Evolutionary conservation across 2,113 vertebrate species (phyloP), one percentile per base, ranked within the genome.

Genomic region (Chrysochloris asiatica): DNA sequence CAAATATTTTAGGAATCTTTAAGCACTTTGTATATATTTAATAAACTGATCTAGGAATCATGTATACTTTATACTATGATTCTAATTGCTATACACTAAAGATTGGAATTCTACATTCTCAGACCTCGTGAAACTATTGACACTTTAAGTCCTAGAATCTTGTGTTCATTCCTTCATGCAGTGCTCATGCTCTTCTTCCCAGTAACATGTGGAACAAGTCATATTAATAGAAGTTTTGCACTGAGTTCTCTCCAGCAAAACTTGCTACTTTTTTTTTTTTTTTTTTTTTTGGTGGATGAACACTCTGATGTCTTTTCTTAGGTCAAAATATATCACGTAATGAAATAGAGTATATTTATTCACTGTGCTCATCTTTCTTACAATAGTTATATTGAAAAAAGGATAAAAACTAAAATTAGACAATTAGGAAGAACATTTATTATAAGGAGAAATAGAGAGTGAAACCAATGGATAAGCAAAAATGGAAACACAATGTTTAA

Each of bases 351-450:
- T 47, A 9, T 36, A 3, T 71, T 89, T 56, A 48, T 10, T 65
- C 8, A 59, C 16, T 83, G 22, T 63, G 13, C 10, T 81, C 26
- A 86, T 28, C 5, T 2, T 69, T 89, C 36, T 82, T 11, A 52
- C 94, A 77, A 72, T 73, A 85, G 73, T 63, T 71, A 65, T 22
- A 61, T 47, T 63, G 67, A 78, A 26, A 36, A 72, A 16, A 84
- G 5, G 76, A 81, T 72, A 81, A 92, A 88, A 65, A 6, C 13
- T 77, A 85, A n/a, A 81, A 75, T 63, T 43, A 4, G 22, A 24
- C 65, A 6, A 43, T 22, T 45, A 69, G 87, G 47, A 79, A n/a
- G 28, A 77, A 69, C 9, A 65, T 10, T n/a, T 77, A 83, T n/a
- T 86, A 56, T 86, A 84, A 79, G 16, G 19, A 69, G 10, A 48